Evolutionary conservation across 2,888 invertebrate species (phyloP).

Genomic region (Chorisops tibialis): DNA sequence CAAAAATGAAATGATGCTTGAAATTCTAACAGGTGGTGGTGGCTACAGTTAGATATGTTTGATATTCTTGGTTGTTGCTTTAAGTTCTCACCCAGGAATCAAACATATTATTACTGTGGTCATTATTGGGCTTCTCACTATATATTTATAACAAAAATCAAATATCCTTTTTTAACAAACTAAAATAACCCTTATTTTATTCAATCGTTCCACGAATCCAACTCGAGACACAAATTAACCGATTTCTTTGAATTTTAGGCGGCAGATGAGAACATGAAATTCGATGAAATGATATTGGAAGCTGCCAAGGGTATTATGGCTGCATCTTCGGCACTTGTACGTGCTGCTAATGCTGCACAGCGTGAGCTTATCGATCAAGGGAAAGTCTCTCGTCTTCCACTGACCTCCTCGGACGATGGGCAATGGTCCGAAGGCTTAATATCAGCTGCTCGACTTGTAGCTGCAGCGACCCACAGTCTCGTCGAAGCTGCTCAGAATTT

Average conservation of each 20-base stretch:
- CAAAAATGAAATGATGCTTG: background rate
- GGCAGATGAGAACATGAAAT: constrained; percentile 90
- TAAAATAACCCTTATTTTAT: constrained; percentile 37
- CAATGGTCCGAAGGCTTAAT: constrained; percentile 98
- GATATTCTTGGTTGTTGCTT: constrained; percentile 99
- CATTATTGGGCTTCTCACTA: constrained; percentile 42
- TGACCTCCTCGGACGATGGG: constrained; percentile 88
- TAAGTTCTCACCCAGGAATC: constrained; percentile 92
- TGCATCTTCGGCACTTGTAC: constrained; percentile 93
- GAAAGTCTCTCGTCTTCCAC: constrained; percentile 77
- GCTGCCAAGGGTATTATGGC: constrained; percentile 97
- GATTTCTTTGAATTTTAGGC: constrained; percentile 58
- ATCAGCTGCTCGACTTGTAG: constrained; percentile 92
- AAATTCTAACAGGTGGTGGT: constrained; percentile 30
- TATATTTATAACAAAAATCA: background rate
- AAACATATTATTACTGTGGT: constrained; percentile 96
- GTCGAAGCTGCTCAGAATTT: constrained; percentile 97
- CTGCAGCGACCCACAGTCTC: constrained; percentile 94
- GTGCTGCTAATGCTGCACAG: constrained; percentile 96
- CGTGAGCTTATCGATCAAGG: constrained; percentile 90
- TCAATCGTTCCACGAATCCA: background rate
- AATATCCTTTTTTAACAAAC: background rate
- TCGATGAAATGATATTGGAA: constrained; percentile 98
- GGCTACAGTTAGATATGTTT: constrained; percentile 97
- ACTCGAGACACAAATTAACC: background rate